Evolutionary conservation across 2,113 vertebrate species (phyloP), one percentile per base, ranked within the genome.

Genomic region (Xiphophorus hellerii): DNA sequence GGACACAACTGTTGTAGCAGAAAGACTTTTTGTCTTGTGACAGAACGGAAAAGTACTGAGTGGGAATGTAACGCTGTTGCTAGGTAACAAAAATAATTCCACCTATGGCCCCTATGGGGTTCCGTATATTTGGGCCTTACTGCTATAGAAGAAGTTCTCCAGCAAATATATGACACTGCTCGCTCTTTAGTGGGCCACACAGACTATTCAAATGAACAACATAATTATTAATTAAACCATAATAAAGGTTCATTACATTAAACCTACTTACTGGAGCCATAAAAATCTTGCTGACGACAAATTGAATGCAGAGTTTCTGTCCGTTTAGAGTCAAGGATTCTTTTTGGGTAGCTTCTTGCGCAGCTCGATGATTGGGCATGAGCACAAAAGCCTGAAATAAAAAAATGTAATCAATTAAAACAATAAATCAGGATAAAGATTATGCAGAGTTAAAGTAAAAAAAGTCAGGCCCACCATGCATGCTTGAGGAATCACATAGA

Each of bases 401-500:
- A 78, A 39, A 15, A 42, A 13, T 37, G n/a, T 39, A 28, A 6
- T 42, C 3, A 5, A 28, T 42, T n/a, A 42, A 15, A 6, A n/a
- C 25, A n/a, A 25, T 25, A 1, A 9, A 25, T 25, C 8, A 58
- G 51, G 22, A n/a, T n/a, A 25, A 58, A 58, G 25, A 58, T 58
- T n/a, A 58, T 0, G 6, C 51, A 22, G 9, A n/a, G 25, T 9
- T 10, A 3, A n/a, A 22, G 20, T 58, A 62, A 14, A 62, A 35
- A 48, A 10, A 13, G 9, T 69, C 1, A 2, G 27, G 7, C 71
- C 15, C 74, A 92, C 91, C 85, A 84, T 54, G 20, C 60, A 0
- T 0, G 14, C 0, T 73, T 89, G 86, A 68, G 88, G 85, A 60
- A 90, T 0, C 13, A 89, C 54, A 1, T 79, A 84, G 61, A 92